A percentile compares a stretch with the other conserved stretches of the same genome.
Evolutionary conservation across 2,888 invertebrate species (phyloP).

Genomic region (Temnothorax rugatulus): DNA sequence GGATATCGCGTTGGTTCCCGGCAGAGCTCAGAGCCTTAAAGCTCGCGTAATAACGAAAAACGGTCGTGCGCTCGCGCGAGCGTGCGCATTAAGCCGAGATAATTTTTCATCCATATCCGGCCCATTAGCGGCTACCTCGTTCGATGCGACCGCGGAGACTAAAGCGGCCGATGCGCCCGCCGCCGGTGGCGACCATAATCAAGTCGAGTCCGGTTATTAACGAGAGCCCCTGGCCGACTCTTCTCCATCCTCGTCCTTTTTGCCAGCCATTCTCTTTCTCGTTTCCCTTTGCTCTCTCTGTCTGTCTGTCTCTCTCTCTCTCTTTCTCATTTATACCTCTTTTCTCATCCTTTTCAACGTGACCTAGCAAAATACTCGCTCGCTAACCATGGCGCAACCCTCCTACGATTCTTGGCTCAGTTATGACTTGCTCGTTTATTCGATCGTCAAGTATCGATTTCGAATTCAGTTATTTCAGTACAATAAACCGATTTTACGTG

Average conservation of each 20-base stretch:
- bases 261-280: conserved; percentile 22
- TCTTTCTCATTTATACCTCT: background rate
- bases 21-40: conserved; percentile 65
- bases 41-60: conserved; percentile 72
- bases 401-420: background rate
- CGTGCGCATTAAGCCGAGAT: conserved; percentile 72
- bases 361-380: conserved; percentile 42
- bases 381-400: background rate
- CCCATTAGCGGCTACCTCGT: conserved; percentile 74
- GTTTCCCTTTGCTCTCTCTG: background rate
- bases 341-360: conserved; percentile 25
- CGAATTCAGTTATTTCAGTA: background rate
- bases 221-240: conserved; percentile 61
- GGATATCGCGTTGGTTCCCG: conserved; percentile 52
- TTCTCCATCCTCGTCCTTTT: conserved; percentile 54
- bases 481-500: background rate
- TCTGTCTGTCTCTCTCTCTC: background rate
- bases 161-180: conserved; percentile 70
- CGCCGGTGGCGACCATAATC: conserved; percentile 76
- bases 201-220: conserved; percentile 78
- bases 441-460: background rate
- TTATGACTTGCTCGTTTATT: conserved; percentile 24
- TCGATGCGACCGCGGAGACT: conserved; percentile 73
- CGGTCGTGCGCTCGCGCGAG: conserved; percentile 51
- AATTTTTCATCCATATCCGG: conserved; percentile 79